These are phyloP conservation scores for Leistus spinibarbis DNA, from an alignment of 2,888 invertebrate genomes.

Conservation along the genomic window DNA sequence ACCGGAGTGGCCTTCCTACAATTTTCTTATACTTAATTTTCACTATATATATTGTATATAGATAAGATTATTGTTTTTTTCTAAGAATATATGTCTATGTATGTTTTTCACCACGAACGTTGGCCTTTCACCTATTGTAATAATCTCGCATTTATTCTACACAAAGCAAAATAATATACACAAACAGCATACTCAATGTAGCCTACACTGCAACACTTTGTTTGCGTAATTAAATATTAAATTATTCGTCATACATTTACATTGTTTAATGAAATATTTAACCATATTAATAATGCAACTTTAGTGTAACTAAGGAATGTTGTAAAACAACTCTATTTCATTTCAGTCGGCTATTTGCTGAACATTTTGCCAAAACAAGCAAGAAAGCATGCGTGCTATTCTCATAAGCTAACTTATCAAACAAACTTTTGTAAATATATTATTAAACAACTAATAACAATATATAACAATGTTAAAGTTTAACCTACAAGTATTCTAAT, in stretches of 20 bases:
- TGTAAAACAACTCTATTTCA: neutral
- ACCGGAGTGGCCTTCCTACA: too few species aligned
- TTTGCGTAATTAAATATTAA: neutral
- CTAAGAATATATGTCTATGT: too few species aligned
- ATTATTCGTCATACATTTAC: neutral
- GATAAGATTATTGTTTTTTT: too few species aligned
- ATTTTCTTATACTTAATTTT: too few species aligned
- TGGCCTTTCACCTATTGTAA: too few species aligned
- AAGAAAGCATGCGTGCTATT: neutral
- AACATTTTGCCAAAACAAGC: neutral
- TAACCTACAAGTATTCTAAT: neutral
- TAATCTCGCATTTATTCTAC: neutral
- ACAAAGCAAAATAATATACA: neutral
- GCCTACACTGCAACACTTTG: neutral
- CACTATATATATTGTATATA: too few species aligned
- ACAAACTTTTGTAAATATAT: neutral
- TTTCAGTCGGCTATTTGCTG: neutral
- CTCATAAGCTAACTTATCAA: neutral
- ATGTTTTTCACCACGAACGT: too few species aligned
- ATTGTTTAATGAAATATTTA: neutral
- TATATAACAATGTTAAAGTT: neutral
- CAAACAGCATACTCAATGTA: conserved; percentile 10
- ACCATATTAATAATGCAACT: neutral
- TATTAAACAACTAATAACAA: neutral
- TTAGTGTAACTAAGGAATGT: neutral